Percentiles rank a stretch among this genome's conserved stretches.
phyloP scores from a whole-genome alignment of 2,797 vertebrate species.

The Sphaeramia orbicularis region DNA sequence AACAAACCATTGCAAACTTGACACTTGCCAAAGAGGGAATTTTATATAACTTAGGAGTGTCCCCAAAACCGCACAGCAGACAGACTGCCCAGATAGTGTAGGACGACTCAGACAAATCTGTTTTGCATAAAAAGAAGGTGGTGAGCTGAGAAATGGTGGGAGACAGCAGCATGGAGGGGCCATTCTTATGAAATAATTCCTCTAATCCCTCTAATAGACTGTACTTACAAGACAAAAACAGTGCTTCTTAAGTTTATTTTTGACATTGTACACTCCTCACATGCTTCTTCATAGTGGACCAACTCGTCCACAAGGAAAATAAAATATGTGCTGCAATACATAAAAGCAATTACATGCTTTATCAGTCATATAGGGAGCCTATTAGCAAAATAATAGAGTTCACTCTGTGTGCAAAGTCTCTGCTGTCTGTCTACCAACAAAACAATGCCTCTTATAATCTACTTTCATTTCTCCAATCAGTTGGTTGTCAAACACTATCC shows the following conservation, averaged over 20 bases:
- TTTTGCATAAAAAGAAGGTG: constrained; percentile 62
- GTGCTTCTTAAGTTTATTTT: constrained; percentile 8
- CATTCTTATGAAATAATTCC: constrained; percentile 35
- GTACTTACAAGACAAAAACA: constrained; percentile 24
- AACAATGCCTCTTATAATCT: constrained; percentile 63
- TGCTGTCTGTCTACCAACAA: constrained; percentile 51
- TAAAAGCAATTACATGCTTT: constrained; percentile 33
- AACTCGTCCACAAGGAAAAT: constrained; percentile 18
- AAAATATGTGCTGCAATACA: constrained; percentile 22
- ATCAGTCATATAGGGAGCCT: constrained; percentile 40
- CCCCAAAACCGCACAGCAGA: constrained; percentile 60
- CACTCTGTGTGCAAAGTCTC: constrained; percentile 33
- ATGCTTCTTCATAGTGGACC: constrained; percentile 2
- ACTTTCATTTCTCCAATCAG: constrained; percentile 67
- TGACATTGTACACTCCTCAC: neutral
- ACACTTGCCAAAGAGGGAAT: constrained; percentile 50
- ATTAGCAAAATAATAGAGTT: constrained; percentile 51
- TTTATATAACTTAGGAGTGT: constrained; percentile 50
- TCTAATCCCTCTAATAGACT: constrained; percentile 22
- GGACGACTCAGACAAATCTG: constrained; percentile 60
- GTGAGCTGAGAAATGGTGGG: constrained; percentile 38
- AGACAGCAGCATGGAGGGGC: constrained; percentile 13
- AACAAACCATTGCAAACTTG: constrained; percentile 51
- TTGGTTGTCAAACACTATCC: constrained; percentile 77
- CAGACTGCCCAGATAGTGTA: constrained; percentile 36